Evolutionary conservation across 2,888 invertebrate species (phyloP), one percentile per base, ranked within the genome.

Genomic region (Poecilus cupreus): DNA sequence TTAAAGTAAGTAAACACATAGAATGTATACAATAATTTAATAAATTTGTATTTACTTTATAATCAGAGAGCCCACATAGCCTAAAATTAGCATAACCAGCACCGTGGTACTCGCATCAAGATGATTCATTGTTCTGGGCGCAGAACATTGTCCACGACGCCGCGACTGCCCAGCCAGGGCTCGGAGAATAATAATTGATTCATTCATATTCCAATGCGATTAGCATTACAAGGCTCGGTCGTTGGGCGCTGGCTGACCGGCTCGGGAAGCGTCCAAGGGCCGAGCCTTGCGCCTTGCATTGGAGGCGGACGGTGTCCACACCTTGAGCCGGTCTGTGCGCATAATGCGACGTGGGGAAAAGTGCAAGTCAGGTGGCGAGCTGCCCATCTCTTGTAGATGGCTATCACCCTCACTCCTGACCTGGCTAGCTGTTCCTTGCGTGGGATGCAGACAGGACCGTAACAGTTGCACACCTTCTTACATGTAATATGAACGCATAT

Each of bases 121-220:
- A 68, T 68, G 64, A 68, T 68, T 68, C 64, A 68, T 68, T 68
- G 64, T 68, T 68, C 64, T 32, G 13, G n/a, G 8, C 13, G 54
- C 54, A 54, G 32, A 32, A 60, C 60, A 68, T 18, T 68, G 64
- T 68, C 64, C 64, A 68, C 13, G 64, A 5, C 20, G 10, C 8
- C n/a, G n/a, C n/a, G n/a, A 68, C 64, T 68, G 64, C 37, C 64
- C 64, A 68, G 64, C 13, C 51, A 18, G 18, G 51, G 51, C 16
- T 68, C n/a, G 60, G 64, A 68, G 64, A 68, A 68, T 68, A 68
- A 60, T 68, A 68, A 68, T 68, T 68, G 64, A 68, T 68, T 68
- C 64, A 68, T 68, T 68, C 64, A 68, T 68, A 68, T 68, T 68
- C 64, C 64, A 37, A 32, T 18, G 64, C 64, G 64, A 68, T 68